Conservation (phyloP, 2,113 vertebrate species). For the Sarotherodon lohbergeri region DNA sequence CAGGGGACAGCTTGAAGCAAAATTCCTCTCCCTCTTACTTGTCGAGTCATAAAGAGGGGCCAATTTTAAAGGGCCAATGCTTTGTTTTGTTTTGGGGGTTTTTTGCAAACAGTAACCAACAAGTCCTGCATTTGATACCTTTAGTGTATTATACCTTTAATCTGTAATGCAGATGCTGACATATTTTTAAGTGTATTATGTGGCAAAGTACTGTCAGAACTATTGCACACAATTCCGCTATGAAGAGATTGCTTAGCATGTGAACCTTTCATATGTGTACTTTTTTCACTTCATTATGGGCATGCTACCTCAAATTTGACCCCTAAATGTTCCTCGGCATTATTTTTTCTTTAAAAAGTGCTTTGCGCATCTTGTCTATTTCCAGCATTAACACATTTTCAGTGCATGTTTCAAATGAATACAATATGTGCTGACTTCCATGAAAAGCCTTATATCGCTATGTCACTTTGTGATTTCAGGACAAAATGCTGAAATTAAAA, state of each 20-base stretch:
- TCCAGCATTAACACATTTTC: not conserved
- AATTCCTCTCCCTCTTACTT: not conserved
- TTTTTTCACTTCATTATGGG: not conserved
- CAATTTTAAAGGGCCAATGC: not conserved
- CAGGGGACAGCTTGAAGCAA: not conserved
- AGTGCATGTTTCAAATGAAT: not conserved
- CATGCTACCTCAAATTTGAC: constrained; percentile 53
- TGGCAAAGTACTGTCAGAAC: not conserved
- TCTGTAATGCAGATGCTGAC: not conserved
- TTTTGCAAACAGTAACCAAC: not conserved
- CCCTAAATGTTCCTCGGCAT: not conserved
- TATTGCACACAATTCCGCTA: constrained; percentile 25
- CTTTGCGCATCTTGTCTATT: not conserved
- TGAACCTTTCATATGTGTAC: not conserved
- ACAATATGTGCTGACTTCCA: not conserved
- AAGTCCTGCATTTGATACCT: not conserved
- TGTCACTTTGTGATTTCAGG: not conserved
- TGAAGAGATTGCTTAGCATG: constrained; percentile 31
- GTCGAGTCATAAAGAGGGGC: not conserved
- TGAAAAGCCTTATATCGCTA: not conserved
- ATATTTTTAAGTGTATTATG: not conserved
- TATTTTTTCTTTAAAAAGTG: not conserved
- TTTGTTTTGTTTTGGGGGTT: not conserved
- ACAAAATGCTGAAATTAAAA: not conserved
- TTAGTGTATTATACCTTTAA: not conserved